These are phyloP conservation scores for Drosophila subobscura DNA, from an alignment of 1,140 invertebrate species.

Conservation along the genomic window DNA sequence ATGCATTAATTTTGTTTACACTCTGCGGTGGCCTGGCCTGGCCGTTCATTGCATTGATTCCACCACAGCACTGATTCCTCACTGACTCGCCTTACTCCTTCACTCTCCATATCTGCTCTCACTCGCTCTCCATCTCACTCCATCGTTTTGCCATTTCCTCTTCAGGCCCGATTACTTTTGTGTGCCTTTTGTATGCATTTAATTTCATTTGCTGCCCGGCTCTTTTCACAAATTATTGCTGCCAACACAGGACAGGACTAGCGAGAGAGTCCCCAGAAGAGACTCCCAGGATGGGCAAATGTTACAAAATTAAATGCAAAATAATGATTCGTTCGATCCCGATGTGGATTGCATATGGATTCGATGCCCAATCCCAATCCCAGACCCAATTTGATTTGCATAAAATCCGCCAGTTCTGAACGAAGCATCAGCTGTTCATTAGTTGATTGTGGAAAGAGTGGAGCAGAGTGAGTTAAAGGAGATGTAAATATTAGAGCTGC, in stretches of 20 bases:
- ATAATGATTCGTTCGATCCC: conserved; percentile 40
- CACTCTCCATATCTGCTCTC: no score
- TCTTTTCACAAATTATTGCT: conserved; percentile 48
- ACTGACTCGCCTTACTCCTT: no score
- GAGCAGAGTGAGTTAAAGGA: no score
- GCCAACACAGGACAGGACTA: conserved; percentile 9
- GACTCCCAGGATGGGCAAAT: not conserved
- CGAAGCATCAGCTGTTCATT: no score
- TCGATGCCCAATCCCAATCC: conserved; percentile 27
- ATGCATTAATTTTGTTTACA: conserved; percentile 49
- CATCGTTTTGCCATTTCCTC: not conserved
- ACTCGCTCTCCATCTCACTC: no score
- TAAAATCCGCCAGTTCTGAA: not conserved
- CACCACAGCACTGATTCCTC: conserved; percentile 38
- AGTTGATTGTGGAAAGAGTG: no score
- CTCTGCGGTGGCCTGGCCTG: conserved; percentile 37
- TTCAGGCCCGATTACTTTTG: conserved; percentile 28
- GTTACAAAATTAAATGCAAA: conserved; percentile 51
- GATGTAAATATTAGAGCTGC: no score
- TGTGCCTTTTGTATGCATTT: conserved; percentile 32
- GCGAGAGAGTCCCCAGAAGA: not conserved
- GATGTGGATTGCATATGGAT: not conserved
- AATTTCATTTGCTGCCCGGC: conserved; percentile 31
- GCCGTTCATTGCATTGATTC: conserved; percentile 51
- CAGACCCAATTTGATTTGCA: conserved; percentile 57